A percentile compares a stretch with the other conserved stretches of the same genome.
Evolutionary conservation across 2,888 invertebrate species (phyloP).

Genomic region (Orchestes rusci): DNA sequence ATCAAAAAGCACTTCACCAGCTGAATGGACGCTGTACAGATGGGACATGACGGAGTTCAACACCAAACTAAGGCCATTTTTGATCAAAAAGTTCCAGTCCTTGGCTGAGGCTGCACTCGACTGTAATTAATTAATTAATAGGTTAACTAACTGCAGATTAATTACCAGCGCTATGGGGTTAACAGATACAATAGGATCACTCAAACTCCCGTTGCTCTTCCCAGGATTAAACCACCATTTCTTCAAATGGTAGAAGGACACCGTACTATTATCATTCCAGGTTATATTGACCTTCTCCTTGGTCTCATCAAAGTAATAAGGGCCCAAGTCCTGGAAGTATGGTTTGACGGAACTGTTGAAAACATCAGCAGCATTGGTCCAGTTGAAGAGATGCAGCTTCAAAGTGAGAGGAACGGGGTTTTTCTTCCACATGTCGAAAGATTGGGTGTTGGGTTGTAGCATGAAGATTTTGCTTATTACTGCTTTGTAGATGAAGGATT

Average conservation of each 20-base stretch:
- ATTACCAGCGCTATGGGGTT: constrained; percentile 76
- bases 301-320: constrained; percentile 60
- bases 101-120: constrained; percentile 54
- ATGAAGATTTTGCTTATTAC: constrained; percentile 47
- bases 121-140: constrained; percentile 45
- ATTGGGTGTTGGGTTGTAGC: constrained; percentile 53
- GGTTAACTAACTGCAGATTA: no score
- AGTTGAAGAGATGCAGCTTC: constrained; percentile 69
- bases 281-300: constrained; percentile 64
- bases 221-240: constrained; percentile 63
- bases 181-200: constrained; percentile 63
- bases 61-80: constrained; percentile 54
- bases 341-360: constrained; percentile 49
- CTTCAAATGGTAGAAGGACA: constrained; percentile 61
- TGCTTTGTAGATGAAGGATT: constrained; percentile 25
- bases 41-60: constrained; percentile 50
- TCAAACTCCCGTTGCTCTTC: constrained; percentile 59
- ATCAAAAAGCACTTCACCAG: constrained; percentile 66
- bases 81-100: constrained; percentile 51
- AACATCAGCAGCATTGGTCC: constrained; percentile 68
- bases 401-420: constrained; percentile 57
- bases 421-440: constrained; percentile 64
- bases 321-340: constrained; percentile 51
- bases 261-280: constrained; percentile 65
- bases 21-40: constrained; percentile 55